These are phyloP conservation scores for Dicaeum eximium DNA, from an alignment of 2,113 vertebrate genomes.

Conservation along the genomic window DNA sequence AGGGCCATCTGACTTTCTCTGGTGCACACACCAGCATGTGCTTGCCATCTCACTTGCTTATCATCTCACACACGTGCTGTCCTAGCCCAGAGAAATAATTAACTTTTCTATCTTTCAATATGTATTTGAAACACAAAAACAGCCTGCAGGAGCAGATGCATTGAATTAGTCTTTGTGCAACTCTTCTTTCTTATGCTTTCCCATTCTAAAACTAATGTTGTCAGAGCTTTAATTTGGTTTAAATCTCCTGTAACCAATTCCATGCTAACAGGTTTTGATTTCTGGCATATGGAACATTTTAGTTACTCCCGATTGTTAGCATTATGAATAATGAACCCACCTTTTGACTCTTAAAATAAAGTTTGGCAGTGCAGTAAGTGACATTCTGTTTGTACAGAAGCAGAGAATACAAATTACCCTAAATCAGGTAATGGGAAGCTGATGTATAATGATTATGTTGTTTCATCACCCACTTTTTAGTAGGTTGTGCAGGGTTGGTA, in stretches of 20 bases:
- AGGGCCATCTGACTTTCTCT: not conserved
- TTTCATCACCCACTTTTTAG: constrained; percentile 23
- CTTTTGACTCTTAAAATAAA: constrained; percentile 63
- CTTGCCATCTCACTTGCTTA: not conserved
- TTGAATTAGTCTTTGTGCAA: not conserved
- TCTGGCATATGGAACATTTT: constrained; percentile 54
- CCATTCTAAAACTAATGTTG: constrained; percentile 19
- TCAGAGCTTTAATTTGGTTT: constrained; percentile 59
- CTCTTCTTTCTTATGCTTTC: constrained; percentile 18
- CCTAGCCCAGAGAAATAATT: not conserved
- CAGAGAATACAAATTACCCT: constrained; percentile 63
- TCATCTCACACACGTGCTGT: not conserved
- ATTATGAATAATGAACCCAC: constrained; percentile 56
- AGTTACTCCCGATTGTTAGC: constrained; percentile 27
- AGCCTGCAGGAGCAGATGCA: constrained; percentile 23
- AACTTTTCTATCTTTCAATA: not conserved
- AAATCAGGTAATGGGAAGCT: constrained; percentile 55
- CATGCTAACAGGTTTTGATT: constrained; percentile 41
- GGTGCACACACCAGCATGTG: not conserved
- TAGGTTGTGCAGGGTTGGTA: not conserved
- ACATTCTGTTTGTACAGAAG: constrained; percentile 41
- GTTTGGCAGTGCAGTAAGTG: constrained; percentile 50
- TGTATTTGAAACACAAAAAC: constrained; percentile 27
- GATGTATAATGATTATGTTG: constrained; percentile 36
- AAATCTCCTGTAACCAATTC: constrained; percentile 51